These are phyloP conservation scores for Diarsia mendica DNA, from an alignment of 2,888 invertebrate species.

Conservation along the genomic window DNA sequence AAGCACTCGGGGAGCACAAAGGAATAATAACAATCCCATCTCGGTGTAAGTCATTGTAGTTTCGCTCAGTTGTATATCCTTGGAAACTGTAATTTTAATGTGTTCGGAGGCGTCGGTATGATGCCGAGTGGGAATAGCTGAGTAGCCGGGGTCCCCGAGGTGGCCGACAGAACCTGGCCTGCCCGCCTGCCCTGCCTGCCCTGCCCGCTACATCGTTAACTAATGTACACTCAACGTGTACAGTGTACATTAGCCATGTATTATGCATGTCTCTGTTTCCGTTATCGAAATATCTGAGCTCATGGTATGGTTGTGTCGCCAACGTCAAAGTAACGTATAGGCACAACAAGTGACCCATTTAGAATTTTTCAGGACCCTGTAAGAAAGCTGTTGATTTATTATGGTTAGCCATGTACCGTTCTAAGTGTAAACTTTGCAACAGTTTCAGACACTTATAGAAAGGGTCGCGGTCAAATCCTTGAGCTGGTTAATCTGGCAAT, in stretches of 20 bases:
- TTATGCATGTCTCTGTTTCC: slow-evolving; percentile 52
- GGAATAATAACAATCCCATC: slow-evolving; percentile 88
- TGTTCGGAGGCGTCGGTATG: slow-evolving; percentile 84
- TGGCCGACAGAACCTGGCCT: slow-evolving; percentile 64
- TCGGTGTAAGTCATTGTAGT: slow-evolving; percentile 83
- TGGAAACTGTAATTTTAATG: slow-evolving; percentile 89
- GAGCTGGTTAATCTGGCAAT: background rate
- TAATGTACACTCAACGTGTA: slow-evolving; percentile 70
- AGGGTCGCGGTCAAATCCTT: background rate
- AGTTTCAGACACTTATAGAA: background rate
- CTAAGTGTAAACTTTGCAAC: background rate
- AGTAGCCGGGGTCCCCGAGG: slow-evolving; percentile 76
- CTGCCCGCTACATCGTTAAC: slow-evolving; percentile 70
- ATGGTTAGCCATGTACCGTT: background rate
- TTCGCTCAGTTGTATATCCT: slow-evolving; percentile 82
- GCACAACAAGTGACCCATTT: background rate
- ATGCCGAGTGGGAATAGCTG: slow-evolving; percentile 79
- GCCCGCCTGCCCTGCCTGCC: slow-evolving; percentile 59
- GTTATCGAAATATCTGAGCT: slow-evolving; percentile 39
- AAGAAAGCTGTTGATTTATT: background rate
- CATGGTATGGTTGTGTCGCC: slow-evolving; percentile 33
- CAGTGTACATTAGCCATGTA: slow-evolving; percentile 53
- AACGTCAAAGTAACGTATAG: background rate
- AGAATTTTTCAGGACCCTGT: background rate
- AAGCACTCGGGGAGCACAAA: slow-evolving; percentile 84